These are phyloP conservation scores for Epizoanthus rinbou DNA, from an alignment of 92 coral and sea anemone genomes.

Conservation along the genomic window DNA sequence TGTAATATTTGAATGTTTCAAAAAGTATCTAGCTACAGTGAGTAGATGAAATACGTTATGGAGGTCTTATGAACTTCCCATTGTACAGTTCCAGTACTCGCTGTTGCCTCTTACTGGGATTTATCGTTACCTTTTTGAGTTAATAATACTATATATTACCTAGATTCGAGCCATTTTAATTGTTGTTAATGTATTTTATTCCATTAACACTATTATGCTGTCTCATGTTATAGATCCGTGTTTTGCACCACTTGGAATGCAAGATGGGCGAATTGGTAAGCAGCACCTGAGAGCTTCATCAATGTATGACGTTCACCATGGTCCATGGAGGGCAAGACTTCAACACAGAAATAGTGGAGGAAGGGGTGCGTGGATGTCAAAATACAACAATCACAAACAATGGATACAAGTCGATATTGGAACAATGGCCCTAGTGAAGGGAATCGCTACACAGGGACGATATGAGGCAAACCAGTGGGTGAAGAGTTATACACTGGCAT, in stretches of 20 bases:
- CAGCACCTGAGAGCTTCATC: conserved; percentile 65
- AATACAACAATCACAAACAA: conserved; percentile 44
- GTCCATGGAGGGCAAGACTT: conserved; percentile 64
- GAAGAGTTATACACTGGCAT: conserved; percentile 47
- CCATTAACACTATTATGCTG: neutral
- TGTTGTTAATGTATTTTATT: too few species aligned
- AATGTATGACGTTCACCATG: conserved; percentile 50
- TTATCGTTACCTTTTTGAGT: too few species aligned
- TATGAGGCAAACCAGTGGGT: conserved; percentile 61
- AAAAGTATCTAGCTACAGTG: too few species aligned
- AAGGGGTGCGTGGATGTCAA: conserved; percentile 58
- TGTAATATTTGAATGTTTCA: too few species aligned
- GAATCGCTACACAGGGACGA: conserved; percentile 68
- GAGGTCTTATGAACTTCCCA: too few species aligned
- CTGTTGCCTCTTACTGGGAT: too few species aligned
- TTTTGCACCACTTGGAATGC: conserved; percentile 61
- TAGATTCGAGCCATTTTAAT: too few species aligned
- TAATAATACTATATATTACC: too few species aligned
- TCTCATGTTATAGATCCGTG: conserved; percentile 41
- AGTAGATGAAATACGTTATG: too few species aligned
- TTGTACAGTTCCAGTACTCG: too few species aligned
- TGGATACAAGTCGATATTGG: conserved; percentile 67
- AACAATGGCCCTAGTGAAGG: conserved; percentile 49
- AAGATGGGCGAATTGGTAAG: conserved; percentile 63
- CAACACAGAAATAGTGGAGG: conserved; percentile 58